Base-by-base conservation (phyloP, 2,113 vertebrate genomes). In the Gallinago undulata region DNA sequence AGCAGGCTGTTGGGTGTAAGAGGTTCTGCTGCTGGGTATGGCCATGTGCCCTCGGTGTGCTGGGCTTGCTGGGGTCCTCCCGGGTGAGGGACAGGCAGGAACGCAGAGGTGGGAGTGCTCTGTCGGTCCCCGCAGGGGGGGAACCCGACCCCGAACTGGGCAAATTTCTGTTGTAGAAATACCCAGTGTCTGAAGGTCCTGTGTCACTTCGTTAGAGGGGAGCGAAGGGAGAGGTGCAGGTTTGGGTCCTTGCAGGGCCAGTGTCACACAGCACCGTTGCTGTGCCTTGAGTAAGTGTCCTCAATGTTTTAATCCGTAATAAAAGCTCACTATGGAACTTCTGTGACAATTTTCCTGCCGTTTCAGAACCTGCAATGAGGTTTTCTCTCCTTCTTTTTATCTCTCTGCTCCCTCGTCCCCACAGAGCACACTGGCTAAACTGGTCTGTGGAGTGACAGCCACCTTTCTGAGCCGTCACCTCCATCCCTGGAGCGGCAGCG, bases 1-100 rank as follows among this genome's bases (percentile, higher is more conserved):
- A 13, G 24, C 8, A 5, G 10, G 43, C 51, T n/a, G 9, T 19
- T n/a, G 6, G 0, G 1, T 9, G 0, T 6, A 12, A 6, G n/a
- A 4, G 43, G 11, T 10, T 4, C 11, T 4, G 72, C 5, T 1
- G 35, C 24, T 25, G 18, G 5, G 10, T 8, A 10, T 7, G 14
- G 59, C 59, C 24, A 7, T 5, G 11, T 9, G 27, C 8, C 37
- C 18, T 28, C 8, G 18, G 8, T 9, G 18, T 30, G 62, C 62
- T 41, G 62, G 62, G 17, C 16, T 12, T 5, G 68, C 39, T 11
- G 82, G 16, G 33, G 8, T 45, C 9, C n/a, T 35, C 11, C 3
- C 2, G 7, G 8, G 33, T 8, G 3, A 7, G 1, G 13, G 23
- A 10, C 43, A 16, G 33, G 43, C 43, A 13, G 81, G 63, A 60